These are phyloP conservation scores for Danionella cerebrum DNA, from an alignment of 2,113 vertebrate species.

Conservation along the genomic window DNA sequence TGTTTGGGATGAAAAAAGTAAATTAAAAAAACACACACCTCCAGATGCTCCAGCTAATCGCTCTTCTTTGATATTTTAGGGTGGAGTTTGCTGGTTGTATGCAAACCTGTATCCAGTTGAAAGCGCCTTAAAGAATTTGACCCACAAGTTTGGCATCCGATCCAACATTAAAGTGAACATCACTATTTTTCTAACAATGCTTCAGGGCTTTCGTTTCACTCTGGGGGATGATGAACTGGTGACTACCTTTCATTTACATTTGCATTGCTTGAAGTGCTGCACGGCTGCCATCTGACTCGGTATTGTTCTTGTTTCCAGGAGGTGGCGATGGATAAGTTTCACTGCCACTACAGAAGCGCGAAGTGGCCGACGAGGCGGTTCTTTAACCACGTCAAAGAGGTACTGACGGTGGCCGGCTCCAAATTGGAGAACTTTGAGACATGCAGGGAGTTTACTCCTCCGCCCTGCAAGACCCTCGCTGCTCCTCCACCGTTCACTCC, in stretches of 20 bases:
- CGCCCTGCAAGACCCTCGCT: conserved; percentile 27
- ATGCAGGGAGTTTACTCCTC: conserved; percentile 38
- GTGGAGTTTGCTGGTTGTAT: conserved; percentile 43
- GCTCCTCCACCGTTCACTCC: conserved; percentile 7
- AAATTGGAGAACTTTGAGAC: conserved; percentile 3
- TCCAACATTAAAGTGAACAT: conserved; percentile 48
- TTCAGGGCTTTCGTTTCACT: conserved; percentile 38
- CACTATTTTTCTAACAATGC: conserved; percentile 42
- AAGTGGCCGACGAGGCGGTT: conserved; percentile 37
- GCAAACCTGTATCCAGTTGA: conserved; percentile 44
- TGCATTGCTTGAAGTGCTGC: background rate
- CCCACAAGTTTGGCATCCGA: conserved; percentile 41
- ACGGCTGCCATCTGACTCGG: background rate
- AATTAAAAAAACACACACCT: too few species aligned
- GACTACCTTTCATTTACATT: background rate
- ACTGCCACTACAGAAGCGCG: conserved; percentile 42
- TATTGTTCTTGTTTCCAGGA: conserved; percentile 36
- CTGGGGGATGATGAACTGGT: conserved; percentile 42
- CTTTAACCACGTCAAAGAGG: conserved; percentile 39
- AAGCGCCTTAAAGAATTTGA: conserved; percentile 39
- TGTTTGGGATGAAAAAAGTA: too few species aligned
- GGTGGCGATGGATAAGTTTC: conserved; percentile 37
- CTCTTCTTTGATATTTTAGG: conserved; percentile 21
- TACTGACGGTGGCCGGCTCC: conserved; percentile 26
- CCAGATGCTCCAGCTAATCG: background rate